Evolutionary conservation across 1,140 invertebrate genomes (phyloP), one percentile per base, ranked within the genome.

Genomic region (Cotesia glomerata): DNA sequence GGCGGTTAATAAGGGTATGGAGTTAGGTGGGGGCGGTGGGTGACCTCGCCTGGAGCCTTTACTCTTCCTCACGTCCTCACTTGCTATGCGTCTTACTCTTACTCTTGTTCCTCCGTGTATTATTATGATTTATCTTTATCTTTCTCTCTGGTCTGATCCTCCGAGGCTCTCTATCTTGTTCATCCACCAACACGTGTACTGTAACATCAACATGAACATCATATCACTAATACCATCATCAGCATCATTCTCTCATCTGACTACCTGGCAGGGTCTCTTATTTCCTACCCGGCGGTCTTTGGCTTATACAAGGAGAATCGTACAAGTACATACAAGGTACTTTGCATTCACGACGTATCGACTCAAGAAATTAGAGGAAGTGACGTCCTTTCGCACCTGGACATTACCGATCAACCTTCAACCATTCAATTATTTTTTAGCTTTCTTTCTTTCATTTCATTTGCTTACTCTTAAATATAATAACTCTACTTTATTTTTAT

Each of bases 31-130:
- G 82, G 84, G 84, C 81, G 84, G 81, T 81, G 77, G 84, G 80
- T 85, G 85, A 87, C 85, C 85, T 87, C 85, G 85, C 85, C 84
- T 79, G 79, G 79, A 79, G 85, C 84, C 82, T 82, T 78, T 80
- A 74, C 81, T 80, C 76, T 81, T 76, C 73, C 77, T 54, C 74
- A 72, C 69, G 74, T 64, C 73, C 68, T 78, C 52, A 7, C 34
- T 32, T 69, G n/a, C 59, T 9, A 34, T 74, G 58, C 39, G 26
- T 73, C 58, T 26, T 75, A 65, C 65, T 49, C 32, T 62, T 75
- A 65, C 65, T 49, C 32, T 62, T 61, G 74, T 74, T 32, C 39
- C 66, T 35, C 34, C 66, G 54, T n/a, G 5, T 62, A 56, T 16
- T 45, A 7, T 45, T 45, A 45, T 26, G 26, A 26, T 26, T 26